Base-by-base conservation (phyloP, 2,113 vertebrate species). In the Tricholaema leucomelas region DNA sequence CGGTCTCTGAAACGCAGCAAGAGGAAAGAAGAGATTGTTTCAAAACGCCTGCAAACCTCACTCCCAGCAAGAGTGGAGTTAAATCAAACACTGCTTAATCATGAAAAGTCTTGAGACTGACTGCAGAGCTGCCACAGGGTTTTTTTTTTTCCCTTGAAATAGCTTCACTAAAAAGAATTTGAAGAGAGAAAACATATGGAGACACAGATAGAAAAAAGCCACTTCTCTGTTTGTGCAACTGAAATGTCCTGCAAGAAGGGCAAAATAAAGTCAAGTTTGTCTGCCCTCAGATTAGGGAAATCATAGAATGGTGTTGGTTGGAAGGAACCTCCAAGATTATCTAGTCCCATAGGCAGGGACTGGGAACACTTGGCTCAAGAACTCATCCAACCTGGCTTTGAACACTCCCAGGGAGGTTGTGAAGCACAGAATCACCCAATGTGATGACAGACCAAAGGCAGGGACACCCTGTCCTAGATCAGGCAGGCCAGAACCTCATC, bases 1-100 rank as follows among this genome's bases (percentile, higher is more conserved):
- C 94, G 99, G 99, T 98, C 99, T 99, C 99, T 99, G 96, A 97
- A 97, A 97, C 92, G 70, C 93, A 97, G 82, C 65, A 86, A 90
- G 48, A 91, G 50, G 85, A 85, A 30, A 87, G 76, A 93, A 95
- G 11, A 96, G 61, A 80, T 35, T 89, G 59, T 44, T 96, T 96
- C n/a, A 90, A 95, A 92, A 70, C 42, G 70, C 21, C 48, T 30
- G 12, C 78, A 81, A 72, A 84, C 59, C 64, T 85, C 66, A 85
- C 56, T 94, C 36, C 75, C 36, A 59, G 23, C 76, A 76, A 76
- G 90, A 55, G 0, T 87, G 30, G 17, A 86, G 58, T 44, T 64
- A 87, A 87, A 89, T 74, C 1, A 77, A 30, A 59, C 11, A 30
- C 10, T 60, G 38, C n/a, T 85, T 66, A 52, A 83, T 55, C 83